Evolutionary conservation across 2,797 vertebrate species (phyloP).

Genomic region (Natrix natrix): DNA sequence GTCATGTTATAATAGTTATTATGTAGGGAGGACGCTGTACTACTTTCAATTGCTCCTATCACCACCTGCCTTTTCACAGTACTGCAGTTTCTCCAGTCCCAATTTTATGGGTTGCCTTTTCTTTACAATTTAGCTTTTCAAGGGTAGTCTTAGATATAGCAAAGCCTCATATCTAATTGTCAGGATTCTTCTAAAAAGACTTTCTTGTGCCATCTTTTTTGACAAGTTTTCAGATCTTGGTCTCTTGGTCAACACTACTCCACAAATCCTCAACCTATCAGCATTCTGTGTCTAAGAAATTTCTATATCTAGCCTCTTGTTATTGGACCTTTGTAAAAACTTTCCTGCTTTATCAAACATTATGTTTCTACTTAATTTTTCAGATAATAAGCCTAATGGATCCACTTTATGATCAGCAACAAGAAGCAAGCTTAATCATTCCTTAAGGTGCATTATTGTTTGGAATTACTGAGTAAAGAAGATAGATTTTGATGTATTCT

Average conservation of each 20-base stretch:
- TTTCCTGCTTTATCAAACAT: background rate
- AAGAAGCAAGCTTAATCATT: background rate
- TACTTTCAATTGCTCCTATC: background rate
- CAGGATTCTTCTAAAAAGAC: background rate
- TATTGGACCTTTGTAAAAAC: background rate
- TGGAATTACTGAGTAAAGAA: background rate
- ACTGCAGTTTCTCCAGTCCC: background rate
- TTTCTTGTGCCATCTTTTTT: background rate
- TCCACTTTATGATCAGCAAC: background rate
- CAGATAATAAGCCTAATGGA: background rate
- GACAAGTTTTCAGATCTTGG: background rate
- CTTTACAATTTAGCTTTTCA: background rate
- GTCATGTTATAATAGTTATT: background rate
- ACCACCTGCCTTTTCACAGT: background rate
- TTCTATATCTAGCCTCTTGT: background rate
- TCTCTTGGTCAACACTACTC: background rate
- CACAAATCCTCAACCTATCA: background rate
- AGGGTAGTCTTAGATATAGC: background rate
- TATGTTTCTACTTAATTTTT: background rate
- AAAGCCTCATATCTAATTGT: background rate
- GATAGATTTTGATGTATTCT: background rate
- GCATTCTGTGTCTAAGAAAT: background rate
- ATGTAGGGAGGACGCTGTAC: background rate
- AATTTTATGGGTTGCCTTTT: background rate
- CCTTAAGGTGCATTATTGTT: background rate